A percentile compares a stretch with the other conserved stretches of the same genome.
Conservation (phyloP, 2,888 invertebrate genomes). For the Eupithecia abbreviata region DNA sequence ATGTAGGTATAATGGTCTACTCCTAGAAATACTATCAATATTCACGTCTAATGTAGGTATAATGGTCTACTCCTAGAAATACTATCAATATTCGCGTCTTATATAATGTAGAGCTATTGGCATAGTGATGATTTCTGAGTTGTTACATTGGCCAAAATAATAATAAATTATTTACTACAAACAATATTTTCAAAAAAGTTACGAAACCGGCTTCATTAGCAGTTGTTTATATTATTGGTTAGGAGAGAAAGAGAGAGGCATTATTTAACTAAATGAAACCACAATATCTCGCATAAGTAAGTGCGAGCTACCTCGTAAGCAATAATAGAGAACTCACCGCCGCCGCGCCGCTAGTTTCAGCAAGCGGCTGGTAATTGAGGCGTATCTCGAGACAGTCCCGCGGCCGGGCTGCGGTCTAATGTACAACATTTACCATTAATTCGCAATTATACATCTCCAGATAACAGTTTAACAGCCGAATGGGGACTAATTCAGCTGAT, state of each 20-base stretch:
- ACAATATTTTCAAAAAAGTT: no score
- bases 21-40: no score
- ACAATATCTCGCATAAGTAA: neutral
- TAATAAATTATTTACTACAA: no score
- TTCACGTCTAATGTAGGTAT: no score
- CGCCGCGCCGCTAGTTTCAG: constrained; percentile 1
- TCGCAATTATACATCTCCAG: constrained; percentile 18
- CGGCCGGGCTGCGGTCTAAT: neutral
- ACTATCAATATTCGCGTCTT: no score
- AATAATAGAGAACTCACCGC: neutral
- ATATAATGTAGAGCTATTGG: no score
- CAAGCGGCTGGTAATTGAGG: neutral
- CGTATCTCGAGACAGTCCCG: constrained; percentile 10
- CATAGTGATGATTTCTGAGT: no score
- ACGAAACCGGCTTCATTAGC: neutral
- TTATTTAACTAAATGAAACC: neutral
- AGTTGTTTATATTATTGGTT: neutral
- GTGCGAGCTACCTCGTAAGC: neutral
- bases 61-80: no score
- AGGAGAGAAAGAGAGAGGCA: neutral
- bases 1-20: no score
- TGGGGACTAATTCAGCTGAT: constrained; percentile 33
- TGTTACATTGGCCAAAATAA: no score
- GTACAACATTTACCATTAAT: constrained; percentile 20
- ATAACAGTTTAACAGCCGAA: constrained; percentile 23